Conservation (phyloP, 53 echinoderm and acorn worm species). For the Arbacia lixula region DNA sequence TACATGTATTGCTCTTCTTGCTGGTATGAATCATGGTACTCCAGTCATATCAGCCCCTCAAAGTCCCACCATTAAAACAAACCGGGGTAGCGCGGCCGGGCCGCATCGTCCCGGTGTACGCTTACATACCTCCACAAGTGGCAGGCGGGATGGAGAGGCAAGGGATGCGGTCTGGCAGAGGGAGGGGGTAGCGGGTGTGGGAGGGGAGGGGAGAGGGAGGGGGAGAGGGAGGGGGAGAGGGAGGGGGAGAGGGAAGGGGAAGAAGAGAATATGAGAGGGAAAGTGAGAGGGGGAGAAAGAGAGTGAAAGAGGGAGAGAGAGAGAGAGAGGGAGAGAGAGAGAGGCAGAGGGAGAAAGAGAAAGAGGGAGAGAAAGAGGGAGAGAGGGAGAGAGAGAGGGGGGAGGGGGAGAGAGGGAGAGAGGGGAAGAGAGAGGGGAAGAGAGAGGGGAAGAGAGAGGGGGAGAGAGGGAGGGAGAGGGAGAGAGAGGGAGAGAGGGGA, state of each 20-base stretch:
- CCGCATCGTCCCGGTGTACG: slow-evolving; percentile 18
- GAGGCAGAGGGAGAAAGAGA: no score
- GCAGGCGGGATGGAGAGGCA: slow-evolving; percentile 5
- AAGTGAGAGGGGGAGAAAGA: no score
- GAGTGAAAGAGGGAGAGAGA: no score
- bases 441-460: background rate
- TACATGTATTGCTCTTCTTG: background rate
- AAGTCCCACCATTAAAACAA: slow-evolving; percentile 37
- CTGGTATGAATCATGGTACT: slow-evolving; percentile 49
- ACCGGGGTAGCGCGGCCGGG: slow-evolving; percentile 19
- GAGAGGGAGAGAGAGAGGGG: background rate
- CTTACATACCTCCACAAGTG: slow-evolving; percentile 25
- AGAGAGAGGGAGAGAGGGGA: background rate
- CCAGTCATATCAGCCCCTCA: slow-evolving; percentile 42
- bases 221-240: background rate
- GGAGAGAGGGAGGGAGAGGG: background rate
- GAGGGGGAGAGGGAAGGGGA: slow-evolving; percentile 13
- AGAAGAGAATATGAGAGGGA: no score
- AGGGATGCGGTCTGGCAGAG: no score
- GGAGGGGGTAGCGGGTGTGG: background rate
- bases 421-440: background rate
- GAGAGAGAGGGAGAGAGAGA: no score
- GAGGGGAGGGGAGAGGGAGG: background rate
- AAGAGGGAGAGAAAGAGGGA: background rate
- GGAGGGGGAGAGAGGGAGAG: background rate